A percentile compares a stretch with the other conserved stretches of the same genome.
Evolutionary conservation across 2,888 invertebrate genomes (phyloP).

Genomic region (Alcis repandata): DNA sequence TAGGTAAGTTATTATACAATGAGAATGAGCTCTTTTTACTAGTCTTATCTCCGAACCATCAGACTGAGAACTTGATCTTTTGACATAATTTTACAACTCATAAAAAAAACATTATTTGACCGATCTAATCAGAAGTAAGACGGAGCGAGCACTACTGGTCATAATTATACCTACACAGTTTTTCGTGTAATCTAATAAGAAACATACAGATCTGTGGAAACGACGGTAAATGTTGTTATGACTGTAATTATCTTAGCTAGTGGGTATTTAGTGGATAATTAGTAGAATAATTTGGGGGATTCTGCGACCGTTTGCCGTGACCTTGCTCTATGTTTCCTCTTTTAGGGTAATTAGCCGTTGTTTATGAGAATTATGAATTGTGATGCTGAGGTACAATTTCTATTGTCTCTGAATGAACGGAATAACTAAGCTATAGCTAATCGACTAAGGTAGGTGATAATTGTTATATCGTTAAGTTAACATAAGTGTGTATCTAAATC

Average conservation of each 20-base stretch:
- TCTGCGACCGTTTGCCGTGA: conserved; percentile 48
- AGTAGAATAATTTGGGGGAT: conserved; percentile 38
- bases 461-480: neutral
- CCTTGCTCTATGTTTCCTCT: conserved; percentile 58
- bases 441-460: neutral
- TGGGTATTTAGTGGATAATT: conserved; percentile 44
- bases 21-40: conserved; percentile 10
- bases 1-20: conserved; percentile 5
- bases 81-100: conserved; percentile 20
- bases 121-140: conserved; percentile 18
- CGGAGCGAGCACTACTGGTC: conserved; percentile 30
- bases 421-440: neutral
- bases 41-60: conserved; percentile 6
- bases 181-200: conserved; percentile 49
- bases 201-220: conserved; percentile 44
- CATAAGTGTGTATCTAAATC: neutral
- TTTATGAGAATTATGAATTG: conserved; percentile 39
- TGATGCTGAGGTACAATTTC: conserved; percentile 39
- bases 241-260: conserved; percentile 42
- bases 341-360: conserved; percentile 52
- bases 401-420: conserved; percentile 20
- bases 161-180: conserved; percentile 29
- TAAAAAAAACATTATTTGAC: conserved; percentile 10
- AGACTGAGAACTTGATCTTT: conserved; percentile 18
- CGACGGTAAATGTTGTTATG: conserved; percentile 42